Evolutionary conservation across 23 tunicate genomes (phyloP), one percentile per base, ranked within the genome.

Genomic region (Diplosoma virens): DNA sequence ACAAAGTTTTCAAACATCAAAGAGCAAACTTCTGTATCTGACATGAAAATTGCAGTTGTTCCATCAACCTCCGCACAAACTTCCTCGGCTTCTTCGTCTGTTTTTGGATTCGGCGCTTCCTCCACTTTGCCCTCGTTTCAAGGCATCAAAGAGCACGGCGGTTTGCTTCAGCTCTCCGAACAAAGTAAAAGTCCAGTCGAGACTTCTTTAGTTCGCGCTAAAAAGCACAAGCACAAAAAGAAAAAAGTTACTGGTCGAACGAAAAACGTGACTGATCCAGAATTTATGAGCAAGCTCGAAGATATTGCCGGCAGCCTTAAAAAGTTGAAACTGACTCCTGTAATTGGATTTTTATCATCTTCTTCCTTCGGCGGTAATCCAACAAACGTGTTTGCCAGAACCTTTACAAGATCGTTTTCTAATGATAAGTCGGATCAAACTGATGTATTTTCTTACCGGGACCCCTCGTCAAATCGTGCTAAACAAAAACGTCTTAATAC

Each of bases 171-270:
- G 78, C 67, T 76, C 18, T 84, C 89, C 0, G 82, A 84, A 22
- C 82, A 69, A 31, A 55, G 78, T 17, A 78, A 68, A 11, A 77
- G 37, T 31, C 18, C 68, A 1, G 71, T 34, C 11, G 86, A 67
- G 47, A 29, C 34, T 14, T 47, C 55, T 46, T 28, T 80, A 29
- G 25, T 55, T 67, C 63, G 58, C 25, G 37, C 31, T 11, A 85
- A 86, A 59, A 92, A 92, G 48, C 92, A 85, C 63, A 92, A 92
- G 63, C 77, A 85, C 69, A 92, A 85, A 27, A 85, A 76, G 76
- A 90, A 84, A 75, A 92, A 85, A 67, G 61, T 77, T 46, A 50
- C 69, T 3, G 45, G 92, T 2, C 67, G 81, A 52, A 64, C 92
- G 0, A 85, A 85, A 59, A 83, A 71, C 33, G 69, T 70, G 16